phyloP scores from a whole-genome alignment of 2,113 vertebrate species.

The Alligator mississippiensis region DNA sequence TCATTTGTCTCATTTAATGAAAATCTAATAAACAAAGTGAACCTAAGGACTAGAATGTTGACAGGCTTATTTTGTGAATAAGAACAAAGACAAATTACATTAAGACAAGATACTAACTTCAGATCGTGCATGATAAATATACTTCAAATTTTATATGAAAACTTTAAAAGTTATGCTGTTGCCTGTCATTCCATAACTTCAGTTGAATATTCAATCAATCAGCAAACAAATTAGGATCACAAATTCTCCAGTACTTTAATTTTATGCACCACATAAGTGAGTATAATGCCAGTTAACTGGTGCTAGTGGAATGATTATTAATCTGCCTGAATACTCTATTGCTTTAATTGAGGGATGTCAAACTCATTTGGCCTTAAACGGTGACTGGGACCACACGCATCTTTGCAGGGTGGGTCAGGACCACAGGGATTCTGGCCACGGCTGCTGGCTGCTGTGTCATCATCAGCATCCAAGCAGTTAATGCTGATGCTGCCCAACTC shows the following conservation, averaged over 20 bases:
- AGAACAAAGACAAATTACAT: slow-evolving; percentile 14
- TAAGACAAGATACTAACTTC: slow-evolving; percentile 21
- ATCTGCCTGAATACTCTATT: background rate
- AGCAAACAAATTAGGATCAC: background rate
- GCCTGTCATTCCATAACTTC: background rate
- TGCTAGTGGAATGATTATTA: background rate
- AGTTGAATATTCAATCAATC: background rate
- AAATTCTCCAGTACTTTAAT: background rate
- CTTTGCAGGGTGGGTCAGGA: too few species aligned
- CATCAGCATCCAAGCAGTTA: too few species aligned
- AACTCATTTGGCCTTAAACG: background rate
- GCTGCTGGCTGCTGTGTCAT: too few species aligned
- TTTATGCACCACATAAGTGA: background rate
- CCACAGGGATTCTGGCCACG: too few species aligned
- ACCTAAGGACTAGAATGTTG: background rate
- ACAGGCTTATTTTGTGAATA: slow-evolving; percentile 27
- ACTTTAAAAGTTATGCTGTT: background rate
- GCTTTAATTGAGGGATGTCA: background rate
- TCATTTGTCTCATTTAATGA: background rate
- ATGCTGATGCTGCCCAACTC: too few species aligned
- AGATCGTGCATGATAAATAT: slow-evolving; percentile 1
- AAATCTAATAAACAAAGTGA: background rate
- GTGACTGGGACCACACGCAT: too few species aligned
- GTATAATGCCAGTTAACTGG: background rate
- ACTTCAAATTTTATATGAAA: slow-evolving; percentile 5